These are phyloP conservation scores for Bradysia coprophila DNA, from an alignment of 1,140 invertebrate genomes.

Conservation along the genomic window DNA sequence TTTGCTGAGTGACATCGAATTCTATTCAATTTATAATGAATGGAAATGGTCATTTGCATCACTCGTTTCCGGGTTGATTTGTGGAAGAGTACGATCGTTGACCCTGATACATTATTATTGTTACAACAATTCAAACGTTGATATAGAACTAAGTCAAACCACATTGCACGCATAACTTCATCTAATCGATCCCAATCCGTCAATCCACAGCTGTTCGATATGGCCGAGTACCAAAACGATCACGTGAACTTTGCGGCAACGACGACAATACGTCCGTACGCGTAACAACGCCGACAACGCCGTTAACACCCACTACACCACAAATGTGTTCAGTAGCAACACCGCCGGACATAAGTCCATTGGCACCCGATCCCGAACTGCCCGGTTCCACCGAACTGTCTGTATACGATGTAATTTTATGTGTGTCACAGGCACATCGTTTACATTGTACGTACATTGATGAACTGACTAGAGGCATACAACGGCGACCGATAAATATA, in stretches of 20 bases:
- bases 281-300: conserved; percentile 16
- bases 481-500: conserved; percentile 24
- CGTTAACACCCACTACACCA: conserved; percentile 16
- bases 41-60: too few species aligned
- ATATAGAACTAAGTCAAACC: too few species aligned
- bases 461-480: conserved; percentile 58
- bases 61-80: too few species aligned
- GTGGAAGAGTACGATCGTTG: too few species aligned
- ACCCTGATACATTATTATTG: too few species aligned
- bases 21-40: too few species aligned
- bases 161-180: too few species aligned
- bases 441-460: conserved; percentile 80
- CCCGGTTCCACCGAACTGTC: conserved; percentile 16
- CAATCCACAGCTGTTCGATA: conserved; percentile 72
- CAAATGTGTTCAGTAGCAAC: conserved; percentile 26
- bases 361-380: conserved; percentile 23
- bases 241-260: conserved; percentile 31
- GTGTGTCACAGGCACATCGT: conserved; percentile 78
- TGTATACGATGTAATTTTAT: conserved; percentile 71
- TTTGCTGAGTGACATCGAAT: too few species aligned
- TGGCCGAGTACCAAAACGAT: conserved; percentile 85
- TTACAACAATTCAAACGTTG: too few species aligned
- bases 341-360: conserved; percentile 17
- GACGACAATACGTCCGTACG: conserved; percentile 18
- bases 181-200: too few species aligned